Base-by-base conservation (phyloP, 35 echinoderm and acorn worm genomes). In the Diadema setosum region DNA sequence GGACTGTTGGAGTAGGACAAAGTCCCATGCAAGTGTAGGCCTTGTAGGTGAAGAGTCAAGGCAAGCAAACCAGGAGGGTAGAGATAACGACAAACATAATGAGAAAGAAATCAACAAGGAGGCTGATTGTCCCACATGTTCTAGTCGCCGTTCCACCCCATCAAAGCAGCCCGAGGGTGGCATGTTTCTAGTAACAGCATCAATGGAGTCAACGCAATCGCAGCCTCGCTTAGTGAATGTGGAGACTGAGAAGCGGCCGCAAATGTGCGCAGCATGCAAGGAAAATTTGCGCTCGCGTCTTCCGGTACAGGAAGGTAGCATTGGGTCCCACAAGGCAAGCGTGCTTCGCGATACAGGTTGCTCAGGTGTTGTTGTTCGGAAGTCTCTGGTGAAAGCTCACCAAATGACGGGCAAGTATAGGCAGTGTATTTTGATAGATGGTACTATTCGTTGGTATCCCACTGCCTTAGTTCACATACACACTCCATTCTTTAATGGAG, bases 301-400 rank as follows among this genome's bases (percentile, higher is more conserved):
- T 65, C 81, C 87, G 30, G 87, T 94, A 11, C 18, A 12, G 5
- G 35, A 90, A 27, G 93, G 87, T 27, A 30, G 12, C 16, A 39
- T 94, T 34, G 78, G 78, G 42, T 56, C 20, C 55, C 49, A 59
- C 11, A 55, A 80, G 24, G 88, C 87, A 9, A 32, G 39, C 26
- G 81, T 84, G 4, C 30, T 94, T 43, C 60, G 86, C 50, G 87
- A 94, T 76, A 90, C 56, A 67, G 92, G 92, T 18, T 94, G 87
- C 60, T 45, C 45, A 48, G 81, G 60, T 39, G 86, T 94, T 17
- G 92, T 94, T 4, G 58, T 90, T 18, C 69, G 56, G 45, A 84
- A 46, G 40, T 39, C 23, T 5, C 35, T 94, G 12, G 87, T 86
- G 1, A 46, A 45, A 3, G 21, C 73, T 14, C 23, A 86, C 0